Evolutionary conservation across 1,140 invertebrate genomes (phyloP), one percentile per base, ranked within the genome.

Genomic region (Brachionus plicatilis): DNA sequence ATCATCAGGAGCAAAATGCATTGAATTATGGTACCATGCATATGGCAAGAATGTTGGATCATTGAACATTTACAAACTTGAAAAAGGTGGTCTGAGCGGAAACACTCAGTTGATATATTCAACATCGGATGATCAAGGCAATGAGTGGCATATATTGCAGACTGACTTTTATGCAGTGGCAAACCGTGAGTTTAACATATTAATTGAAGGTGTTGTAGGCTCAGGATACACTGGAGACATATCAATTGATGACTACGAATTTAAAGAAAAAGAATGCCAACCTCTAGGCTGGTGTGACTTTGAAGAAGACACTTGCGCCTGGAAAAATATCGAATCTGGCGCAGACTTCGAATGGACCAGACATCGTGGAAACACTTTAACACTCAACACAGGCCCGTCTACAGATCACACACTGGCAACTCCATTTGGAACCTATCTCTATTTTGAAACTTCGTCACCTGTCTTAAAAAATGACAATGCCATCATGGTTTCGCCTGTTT

Each of bases 11-110:
- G 29, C 24, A 0, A 60, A 45, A 83, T 68, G 82, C 20, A 41
- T 83, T 45, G 90, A 92, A 85, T 93, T 94, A 86, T 93, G 92
- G 90, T 93, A 93, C 41, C 93, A 93, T 86, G 93, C 94, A 93
- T 94, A 92, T 86, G 93, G 93, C 0, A 70, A 82, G 12, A 83
- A 86, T 83, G 86, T 89, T 14, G 86, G 86, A 70, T 85, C 84
- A 5, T 78, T 89, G 5, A 87, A 85, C 45, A 72, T 89, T 11
- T 87, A 87, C 65, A 76, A 66, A 60, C 29, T 56, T 41, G 76
- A 72, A 33, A 68, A 68, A 68, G 65, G 82, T 50, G 82, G 82
- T 17, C 14, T 85, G 12, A 86, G 85, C 82, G 86, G 86, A 53
- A 68, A 70, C 14, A 45, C 85, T 14, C 85, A 47, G 14, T 27